phyloP scores from a whole-genome alignment of 2,888 invertebrate species.

The Brassicogethes aeneus region DNA sequence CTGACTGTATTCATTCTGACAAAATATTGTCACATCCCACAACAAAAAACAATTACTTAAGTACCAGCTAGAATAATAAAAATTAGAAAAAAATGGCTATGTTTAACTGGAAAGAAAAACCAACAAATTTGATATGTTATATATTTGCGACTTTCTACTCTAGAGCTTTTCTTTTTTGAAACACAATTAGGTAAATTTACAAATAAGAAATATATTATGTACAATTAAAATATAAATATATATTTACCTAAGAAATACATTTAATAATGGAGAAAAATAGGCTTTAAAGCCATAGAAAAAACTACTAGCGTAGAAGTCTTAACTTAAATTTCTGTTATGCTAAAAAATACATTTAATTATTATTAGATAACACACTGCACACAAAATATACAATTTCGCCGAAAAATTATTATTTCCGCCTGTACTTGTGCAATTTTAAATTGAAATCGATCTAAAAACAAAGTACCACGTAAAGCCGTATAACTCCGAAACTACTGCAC shows the following conservation, averaged over 20 bases:
- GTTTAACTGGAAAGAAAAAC: neutral
- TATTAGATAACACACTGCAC: slow-evolving; percentile 17
- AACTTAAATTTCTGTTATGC: slow-evolving; percentile 18
- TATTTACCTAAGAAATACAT: slow-evolving; percentile 18
- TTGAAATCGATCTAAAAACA: slow-evolving; percentile 7
- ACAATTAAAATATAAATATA: slow-evolving; percentile 24
- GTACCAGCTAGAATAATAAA: slow-evolving; percentile 12
- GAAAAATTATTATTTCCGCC: neutral
- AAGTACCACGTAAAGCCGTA: slow-evolving; percentile 6
- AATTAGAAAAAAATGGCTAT: slow-evolving; percentile 2
- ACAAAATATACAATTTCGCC: slow-evolving; percentile 8
- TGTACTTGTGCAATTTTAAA: neutral
- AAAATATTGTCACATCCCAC: neutral
- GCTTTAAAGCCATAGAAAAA: slow-evolving; percentile 16
- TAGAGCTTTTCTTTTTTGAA: slow-evolving; percentile 27
- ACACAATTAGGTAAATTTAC: slow-evolving; percentile 26
- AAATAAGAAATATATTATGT: slow-evolving; percentile 22
- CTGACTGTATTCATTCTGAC: neutral
- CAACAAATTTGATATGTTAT: slow-evolving; percentile 28
- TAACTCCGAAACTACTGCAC: no score
- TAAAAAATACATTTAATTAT: slow-evolving; percentile 20
- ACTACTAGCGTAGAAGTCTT: slow-evolving; percentile 26
- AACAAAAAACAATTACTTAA: slow-evolving; percentile 8
- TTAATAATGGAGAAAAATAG: slow-evolving; percentile 13
- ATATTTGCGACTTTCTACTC: slow-evolving; percentile 30